Conservation (phyloP, 2,888 invertebrate species). For the Ischnura elegans region DNA sequence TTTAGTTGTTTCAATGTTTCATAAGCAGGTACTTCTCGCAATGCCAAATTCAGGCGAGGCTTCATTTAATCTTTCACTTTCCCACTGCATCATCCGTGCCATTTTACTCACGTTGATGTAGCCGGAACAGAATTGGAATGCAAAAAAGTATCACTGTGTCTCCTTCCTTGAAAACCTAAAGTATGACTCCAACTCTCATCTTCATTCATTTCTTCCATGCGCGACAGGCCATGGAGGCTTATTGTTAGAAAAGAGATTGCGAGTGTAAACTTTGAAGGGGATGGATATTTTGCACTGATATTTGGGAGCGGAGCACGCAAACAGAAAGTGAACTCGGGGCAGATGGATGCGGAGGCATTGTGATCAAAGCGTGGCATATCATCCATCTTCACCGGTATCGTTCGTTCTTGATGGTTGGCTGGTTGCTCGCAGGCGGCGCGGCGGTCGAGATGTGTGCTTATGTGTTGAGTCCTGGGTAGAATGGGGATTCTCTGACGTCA, state of each 20-base stretch:
- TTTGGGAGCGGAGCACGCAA: not conserved
- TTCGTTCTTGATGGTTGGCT: not conserved
- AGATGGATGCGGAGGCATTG: conserved; percentile 8
- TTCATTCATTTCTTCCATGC: not conserved
- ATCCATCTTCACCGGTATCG: conserved; percentile 1
- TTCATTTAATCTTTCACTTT: not conserved
- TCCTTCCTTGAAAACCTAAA: not conserved
- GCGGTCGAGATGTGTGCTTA: not conserved
- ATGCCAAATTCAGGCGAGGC: too few species aligned
- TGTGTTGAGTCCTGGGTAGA: not conserved
- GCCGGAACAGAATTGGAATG: not conserved
- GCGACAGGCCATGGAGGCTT: not conserved
- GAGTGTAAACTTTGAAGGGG: not conserved
- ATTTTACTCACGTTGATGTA: not conserved
- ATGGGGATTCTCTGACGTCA: conserved; percentile 22
- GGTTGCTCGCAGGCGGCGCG: not conserved
- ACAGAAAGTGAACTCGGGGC: not conserved
- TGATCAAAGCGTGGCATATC: not conserved
- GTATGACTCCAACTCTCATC: not conserved
- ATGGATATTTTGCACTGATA: conserved; percentile 3
- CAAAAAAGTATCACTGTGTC: not conserved
- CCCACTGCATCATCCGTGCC: not conserved
- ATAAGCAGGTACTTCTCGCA: too few species aligned
- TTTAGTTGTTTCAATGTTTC: too few species aligned
- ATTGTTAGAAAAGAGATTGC: not conserved